A percentile compares a stretch with the other conserved stretches of the same genome.
These are phyloP conservation scores for Agonopterix alstromeriana DNA, from an alignment of 2,888 invertebrate species.

Conservation along the genomic window DNA sequence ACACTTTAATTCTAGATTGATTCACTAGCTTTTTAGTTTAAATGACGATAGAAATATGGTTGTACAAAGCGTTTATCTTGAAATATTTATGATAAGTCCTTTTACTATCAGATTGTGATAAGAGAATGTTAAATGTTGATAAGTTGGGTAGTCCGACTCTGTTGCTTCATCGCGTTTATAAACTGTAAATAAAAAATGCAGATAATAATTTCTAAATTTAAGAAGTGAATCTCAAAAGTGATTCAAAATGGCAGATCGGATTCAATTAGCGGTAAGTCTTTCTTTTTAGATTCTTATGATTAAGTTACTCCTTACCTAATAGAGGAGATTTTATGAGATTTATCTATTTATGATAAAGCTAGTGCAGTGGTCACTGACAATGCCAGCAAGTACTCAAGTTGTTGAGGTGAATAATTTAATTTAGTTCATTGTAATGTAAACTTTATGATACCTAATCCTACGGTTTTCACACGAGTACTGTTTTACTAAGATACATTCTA, in stretches of 20 bases:
- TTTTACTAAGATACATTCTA: no score
- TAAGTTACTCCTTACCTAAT: neutral
- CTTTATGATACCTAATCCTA: no score
- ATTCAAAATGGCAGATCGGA: constrained; percentile 48
- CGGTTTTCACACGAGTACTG: no score
- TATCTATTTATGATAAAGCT: no score
- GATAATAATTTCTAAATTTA: constrained; percentile 13
- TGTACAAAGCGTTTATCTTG: constrained; percentile 28
- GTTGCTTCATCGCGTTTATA: constrained; percentile 23
- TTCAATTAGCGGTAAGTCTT: constrained; percentile 54
- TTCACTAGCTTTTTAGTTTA: no score
- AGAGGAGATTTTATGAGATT: no score
- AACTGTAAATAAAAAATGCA: constrained; percentile 24
- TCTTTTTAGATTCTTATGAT: neutral
- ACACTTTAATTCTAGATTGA: no score
- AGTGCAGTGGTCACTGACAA: no score
- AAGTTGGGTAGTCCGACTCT: constrained; percentile 40
- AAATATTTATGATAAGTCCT: constrained; percentile 43
- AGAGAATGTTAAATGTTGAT: constrained; percentile 47
- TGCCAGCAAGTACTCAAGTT: no score
- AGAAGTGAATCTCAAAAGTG: constrained; percentile 43
- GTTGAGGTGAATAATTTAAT: no score
- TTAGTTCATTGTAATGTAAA: no score
- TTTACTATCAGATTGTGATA: constrained; percentile 44
- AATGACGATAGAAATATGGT: no score